Evolutionary conservation across 37 sponge, comb jelly and placozoan genomes (phyloP).

Genomic region (Ianthella basta): DNA sequence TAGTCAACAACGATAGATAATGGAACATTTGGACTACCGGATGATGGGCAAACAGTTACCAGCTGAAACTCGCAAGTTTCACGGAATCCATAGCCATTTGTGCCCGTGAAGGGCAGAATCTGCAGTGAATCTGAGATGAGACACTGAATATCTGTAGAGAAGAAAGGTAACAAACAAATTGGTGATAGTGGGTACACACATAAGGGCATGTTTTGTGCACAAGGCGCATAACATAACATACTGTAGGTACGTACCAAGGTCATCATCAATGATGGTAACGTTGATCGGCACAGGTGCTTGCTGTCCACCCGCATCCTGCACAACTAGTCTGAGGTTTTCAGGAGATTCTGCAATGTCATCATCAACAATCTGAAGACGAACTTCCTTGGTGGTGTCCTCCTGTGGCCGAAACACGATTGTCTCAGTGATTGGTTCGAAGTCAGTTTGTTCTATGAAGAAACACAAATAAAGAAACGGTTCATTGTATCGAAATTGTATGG

Average conservation of each 20-base stretch:
- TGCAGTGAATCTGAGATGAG: too few species aligned
- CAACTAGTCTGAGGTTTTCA: not conserved
- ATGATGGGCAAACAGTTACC: not conserved
- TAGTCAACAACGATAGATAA: not conserved
- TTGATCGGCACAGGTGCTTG: not conserved
- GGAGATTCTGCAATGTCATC: not conserved
- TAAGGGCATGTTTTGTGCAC: too few species aligned
- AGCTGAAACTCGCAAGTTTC: not conserved
- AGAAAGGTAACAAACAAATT: not conserved
- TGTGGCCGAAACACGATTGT: not conserved
- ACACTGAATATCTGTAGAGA: constrained; percentile 2
- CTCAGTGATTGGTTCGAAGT: not conserved
- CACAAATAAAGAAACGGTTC: too few species aligned
- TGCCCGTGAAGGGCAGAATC: not conserved
- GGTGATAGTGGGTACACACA: too few species aligned
- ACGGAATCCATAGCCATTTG: not conserved
- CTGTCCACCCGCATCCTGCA: not conserved
- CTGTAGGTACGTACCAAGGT: not conserved
- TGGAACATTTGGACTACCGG: not conserved
- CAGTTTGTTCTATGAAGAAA: not conserved
- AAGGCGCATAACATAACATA: too few species aligned
- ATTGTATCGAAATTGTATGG: too few species aligned
- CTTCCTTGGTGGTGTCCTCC: not conserved
- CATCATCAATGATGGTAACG: constrained; percentile 17
- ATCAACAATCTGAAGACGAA: not conserved